Conservation (phyloP, 2,888 invertebrate genomes). For the Drosophila trichaetosa region DNA sequence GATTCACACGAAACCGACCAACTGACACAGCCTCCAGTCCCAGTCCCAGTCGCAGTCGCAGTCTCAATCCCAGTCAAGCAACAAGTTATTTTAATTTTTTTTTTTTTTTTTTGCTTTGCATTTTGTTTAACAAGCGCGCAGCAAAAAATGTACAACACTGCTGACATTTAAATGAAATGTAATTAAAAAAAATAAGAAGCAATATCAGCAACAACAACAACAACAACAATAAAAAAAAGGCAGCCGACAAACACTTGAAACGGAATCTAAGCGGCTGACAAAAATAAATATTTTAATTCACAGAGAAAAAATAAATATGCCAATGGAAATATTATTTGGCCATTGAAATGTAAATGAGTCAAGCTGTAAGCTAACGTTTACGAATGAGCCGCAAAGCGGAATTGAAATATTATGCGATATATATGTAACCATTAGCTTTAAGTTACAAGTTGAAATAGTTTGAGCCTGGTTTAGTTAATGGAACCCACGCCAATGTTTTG, state of each 20-base stretch:
- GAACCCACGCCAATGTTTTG: constrained; percentile 32
- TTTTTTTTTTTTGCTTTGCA: constrained; percentile 39
- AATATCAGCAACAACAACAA: constrained; percentile 14
- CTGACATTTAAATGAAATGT: constrained; percentile 80
- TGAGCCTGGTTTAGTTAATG: constrained; percentile 8
- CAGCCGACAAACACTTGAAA: constrained; percentile 48
- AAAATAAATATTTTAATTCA: constrained; percentile 42
- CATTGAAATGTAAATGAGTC: constrained; percentile 15
- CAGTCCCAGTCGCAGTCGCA: constrained; percentile 15
- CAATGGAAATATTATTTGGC: constrained; percentile 24
- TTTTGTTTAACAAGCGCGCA: constrained; percentile 62
- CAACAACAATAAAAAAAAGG: constrained; percentile 21
- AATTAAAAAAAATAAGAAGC: constrained; percentile 59
- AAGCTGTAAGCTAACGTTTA: constrained; percentile 15
- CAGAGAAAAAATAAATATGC: constrained; percentile 21
- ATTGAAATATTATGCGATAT: not conserved
- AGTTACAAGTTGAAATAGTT: not conserved
- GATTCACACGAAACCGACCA: constrained; percentile 49
- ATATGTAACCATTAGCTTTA: not conserved
- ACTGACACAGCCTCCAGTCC: constrained; percentile 36
- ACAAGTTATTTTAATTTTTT: constrained; percentile 52
- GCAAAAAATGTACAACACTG: constrained; percentile 54
- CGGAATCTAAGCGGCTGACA: constrained; percentile 43
- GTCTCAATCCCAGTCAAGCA: constrained; percentile 42
- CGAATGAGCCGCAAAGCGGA: not conserved